phyloP scores from a whole-genome alignment of 2,888 invertebrate genomes.

The Rhopalosiphum nymphaeae region DNA sequence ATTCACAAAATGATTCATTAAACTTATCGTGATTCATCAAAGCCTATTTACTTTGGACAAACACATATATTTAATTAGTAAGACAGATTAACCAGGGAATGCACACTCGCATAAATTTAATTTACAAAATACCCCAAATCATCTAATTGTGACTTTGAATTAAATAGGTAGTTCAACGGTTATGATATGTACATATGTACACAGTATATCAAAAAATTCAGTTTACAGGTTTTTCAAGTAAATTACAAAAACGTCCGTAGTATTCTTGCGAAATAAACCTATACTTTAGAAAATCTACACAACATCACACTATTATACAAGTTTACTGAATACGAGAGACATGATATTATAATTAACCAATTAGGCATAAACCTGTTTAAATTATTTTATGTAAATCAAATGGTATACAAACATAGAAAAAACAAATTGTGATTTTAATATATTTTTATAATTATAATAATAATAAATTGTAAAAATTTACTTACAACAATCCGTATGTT shows the following conservation, averaged over 20 bases:
- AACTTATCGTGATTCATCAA: neutral
- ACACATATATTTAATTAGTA: neutral
- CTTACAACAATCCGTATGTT: conserved; percentile 51
- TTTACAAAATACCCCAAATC: neutral
- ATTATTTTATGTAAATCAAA: neutral
- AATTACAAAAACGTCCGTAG: neutral
- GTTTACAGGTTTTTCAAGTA: neutral
- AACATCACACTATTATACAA: neutral
- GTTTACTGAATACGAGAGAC: neutral
- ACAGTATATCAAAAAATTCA: neutral
- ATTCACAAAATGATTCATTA: neutral
- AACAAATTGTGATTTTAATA: conserved; percentile 18
- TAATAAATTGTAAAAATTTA: conserved; percentile 57
- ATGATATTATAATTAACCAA: neutral
- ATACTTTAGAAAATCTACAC: neutral
- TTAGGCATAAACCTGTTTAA: neutral
- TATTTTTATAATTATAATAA: conserved; percentile 48
- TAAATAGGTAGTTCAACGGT: neutral
- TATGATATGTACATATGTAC: neutral
- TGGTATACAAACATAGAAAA: neutral
- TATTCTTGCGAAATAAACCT: neutral
- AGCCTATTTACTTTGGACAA: neutral
- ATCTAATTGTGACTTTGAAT: neutral
- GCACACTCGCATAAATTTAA: neutral
- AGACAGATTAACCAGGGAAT: neutral